Base-by-base conservation (phyloP, 2,797 vertebrate species). In the Parambassis ranga region DNA sequence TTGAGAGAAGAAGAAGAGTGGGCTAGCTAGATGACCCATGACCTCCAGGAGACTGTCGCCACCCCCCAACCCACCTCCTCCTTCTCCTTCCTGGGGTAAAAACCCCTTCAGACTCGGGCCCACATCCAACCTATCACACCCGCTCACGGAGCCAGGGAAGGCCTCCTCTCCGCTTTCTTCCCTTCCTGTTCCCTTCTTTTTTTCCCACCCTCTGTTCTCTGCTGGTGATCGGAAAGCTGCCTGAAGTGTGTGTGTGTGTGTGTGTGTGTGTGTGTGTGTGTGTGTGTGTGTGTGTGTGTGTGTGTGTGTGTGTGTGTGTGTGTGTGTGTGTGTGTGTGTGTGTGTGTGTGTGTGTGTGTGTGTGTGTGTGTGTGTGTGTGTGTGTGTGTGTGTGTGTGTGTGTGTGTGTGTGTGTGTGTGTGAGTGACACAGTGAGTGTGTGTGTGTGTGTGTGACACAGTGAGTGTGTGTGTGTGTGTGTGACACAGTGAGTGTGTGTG, bases 1-100 rank as follows among this genome's bases (percentile, higher is more conserved):
- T 69, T 79, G 81, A 78, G 79, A 79, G 77, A 77, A 72, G 72
- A 55, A 75, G 76, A 63, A 68, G 74, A 87, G 71, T 59, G 67
- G 76, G 71, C 56, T 70, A 62, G 72, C 48, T 23, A 59, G 60
- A 65, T 82, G 84, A 89, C 83, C 86, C 44, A 20, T 77, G 81
- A 89, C 88, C 87, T 83, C 24, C 38, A 70, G 75, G 79, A 86
- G 75, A 69, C 74, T 44, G 76, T 73, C 11, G 6, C 55, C 24
- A 1, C 43, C 65, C 58, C 20, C 41, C 50, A 43, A 23, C 42
- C 10, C 43, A 57, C n/a, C 30, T n/a, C 30, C 32, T 9, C 27
- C 43, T 53, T 36, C 51, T 30, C 30, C 44, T 42, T 51, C 52
- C 30, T 50, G 6, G 48, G 36, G 43, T 69, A 79, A 67, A n/a